Conservation (phyloP, 2,888 invertebrate genomes). For the Tuta absoluta region DNA sequence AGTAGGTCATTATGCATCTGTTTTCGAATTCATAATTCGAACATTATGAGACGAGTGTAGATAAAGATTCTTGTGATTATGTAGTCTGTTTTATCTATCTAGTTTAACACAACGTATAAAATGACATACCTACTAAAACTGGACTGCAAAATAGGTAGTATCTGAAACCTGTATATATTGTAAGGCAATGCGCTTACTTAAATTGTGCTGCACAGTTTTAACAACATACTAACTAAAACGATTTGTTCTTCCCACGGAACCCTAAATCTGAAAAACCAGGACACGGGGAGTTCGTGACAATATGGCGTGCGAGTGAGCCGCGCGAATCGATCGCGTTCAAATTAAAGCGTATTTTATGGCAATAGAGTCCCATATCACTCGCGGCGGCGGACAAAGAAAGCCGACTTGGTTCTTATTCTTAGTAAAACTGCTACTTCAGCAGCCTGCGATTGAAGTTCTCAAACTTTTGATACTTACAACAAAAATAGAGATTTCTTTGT, state of each 20-base stretch:
- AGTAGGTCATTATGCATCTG: too few species aligned
- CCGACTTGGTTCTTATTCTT: slow-evolving; percentile 16
- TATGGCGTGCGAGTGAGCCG: slow-evolving; percentile 61
- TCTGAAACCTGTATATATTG: too few species aligned
- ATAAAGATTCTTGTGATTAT: too few species aligned
- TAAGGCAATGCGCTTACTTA: too few species aligned
- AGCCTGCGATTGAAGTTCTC: slow-evolving; percentile 7
- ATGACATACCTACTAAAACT: too few species aligned
- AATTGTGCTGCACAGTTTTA: too few species aligned
- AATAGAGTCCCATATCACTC: slow-evolving; percentile 45
- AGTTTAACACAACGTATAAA: too few species aligned
- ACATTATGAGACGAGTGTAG: too few species aligned
- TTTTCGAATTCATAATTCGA: too few species aligned
- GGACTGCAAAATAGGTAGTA: too few species aligned
- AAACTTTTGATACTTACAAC: not conserved
- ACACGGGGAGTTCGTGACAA: slow-evolving; percentile 71
- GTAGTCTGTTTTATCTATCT: too few species aligned
- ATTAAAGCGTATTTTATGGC: slow-evolving; percentile 34
- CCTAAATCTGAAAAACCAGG: slow-evolving; percentile 57
- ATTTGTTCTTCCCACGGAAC: slow-evolving; percentile 18
- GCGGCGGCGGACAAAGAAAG: slow-evolving; percentile 38
- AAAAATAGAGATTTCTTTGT: too few species aligned
- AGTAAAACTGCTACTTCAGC: slow-evolving; percentile 13
- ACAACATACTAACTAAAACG: not conserved
- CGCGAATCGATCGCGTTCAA: slow-evolving; percentile 31